phyloP scores from a whole-genome alignment of 2,797 vertebrate genomes.

The Pogoniulus pusillus region DNA sequence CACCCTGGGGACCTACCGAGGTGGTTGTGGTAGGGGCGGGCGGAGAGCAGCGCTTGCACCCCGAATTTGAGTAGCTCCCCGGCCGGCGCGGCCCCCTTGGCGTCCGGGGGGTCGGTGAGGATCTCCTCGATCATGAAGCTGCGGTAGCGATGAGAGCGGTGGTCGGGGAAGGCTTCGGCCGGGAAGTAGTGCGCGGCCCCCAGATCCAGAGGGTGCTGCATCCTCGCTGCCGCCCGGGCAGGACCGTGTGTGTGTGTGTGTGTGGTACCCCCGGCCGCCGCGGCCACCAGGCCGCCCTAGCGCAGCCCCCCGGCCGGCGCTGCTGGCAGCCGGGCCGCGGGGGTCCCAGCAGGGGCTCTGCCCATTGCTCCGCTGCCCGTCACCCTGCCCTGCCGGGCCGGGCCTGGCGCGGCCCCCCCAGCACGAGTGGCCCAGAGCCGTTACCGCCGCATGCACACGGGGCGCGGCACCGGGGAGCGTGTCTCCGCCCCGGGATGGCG shows the following conservation, averaged over 20 bases:
- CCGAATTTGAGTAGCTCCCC: slow-evolving; percentile 95
- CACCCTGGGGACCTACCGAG: slow-evolving; percentile 81
- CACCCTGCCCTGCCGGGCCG: neutral
- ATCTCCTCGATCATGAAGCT: slow-evolving; percentile 99
- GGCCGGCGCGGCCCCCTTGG: slow-evolving; percentile 84
- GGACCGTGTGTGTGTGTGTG: neutral
- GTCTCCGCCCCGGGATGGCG: slow-evolving; percentile 52
- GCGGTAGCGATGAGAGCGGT: slow-evolving; percentile 93
- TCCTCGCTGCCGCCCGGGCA: slow-evolving; percentile 50
- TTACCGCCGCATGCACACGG: slow-evolving; percentile 37
- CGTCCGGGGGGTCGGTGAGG: slow-evolving; percentile 89
- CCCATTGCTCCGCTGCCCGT: neutral
- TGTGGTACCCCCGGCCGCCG: neutral
- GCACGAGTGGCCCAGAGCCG: neutral
- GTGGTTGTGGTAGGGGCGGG: slow-evolving; percentile 92
- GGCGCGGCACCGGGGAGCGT: slow-evolving; percentile 31
- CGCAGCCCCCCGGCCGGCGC: neutral
- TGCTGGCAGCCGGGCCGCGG: neutral
- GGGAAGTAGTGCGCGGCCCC: slow-evolving; percentile 87
- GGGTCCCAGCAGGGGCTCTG: slow-evolving; percentile 5
- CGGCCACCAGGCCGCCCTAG: neutral
- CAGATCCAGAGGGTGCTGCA: slow-evolving; percentile 92
- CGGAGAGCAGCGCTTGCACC: slow-evolving; percentile 90
- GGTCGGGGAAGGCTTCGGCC: slow-evolving; percentile 86
- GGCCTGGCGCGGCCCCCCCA: neutral